Evolutionary conservation across 2,797 vertebrate species (phyloP), one percentile per base, ranked within the genome.

Genomic region (Corythornis leucogaster): DNA sequence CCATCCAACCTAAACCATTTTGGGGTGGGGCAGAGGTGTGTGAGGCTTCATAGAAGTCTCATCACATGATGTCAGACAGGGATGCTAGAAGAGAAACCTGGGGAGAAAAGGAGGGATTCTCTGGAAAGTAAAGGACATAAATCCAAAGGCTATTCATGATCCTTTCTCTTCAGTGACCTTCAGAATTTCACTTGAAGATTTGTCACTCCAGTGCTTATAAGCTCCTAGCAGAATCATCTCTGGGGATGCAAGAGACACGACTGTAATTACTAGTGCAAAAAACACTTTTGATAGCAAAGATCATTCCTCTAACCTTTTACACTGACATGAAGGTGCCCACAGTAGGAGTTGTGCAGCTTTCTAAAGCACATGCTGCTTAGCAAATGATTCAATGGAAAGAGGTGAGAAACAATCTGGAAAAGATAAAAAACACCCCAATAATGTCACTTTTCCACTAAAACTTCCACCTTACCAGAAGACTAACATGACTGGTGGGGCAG

Each of bases 171-270:
- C 7, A 1, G 30, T 26, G 75, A 87, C 79, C 71, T 82, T 90
- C 84, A 82, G 71, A 87, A 87, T 40, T 85, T 71, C 64, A 75
- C 53, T 54, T 22, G 26, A 89, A 84, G 31, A 68, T 26, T 69
- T 68, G 73, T 57, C 87, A 89, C 26, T 89, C 79, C 54, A 68
- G 19, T 86, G 64, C 84, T 84, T 59, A 68, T 28, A 19, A 55
- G 33, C 69, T 66, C 54, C 53, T 80, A 83, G 69, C 24, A 92
- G 80, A 84, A 88, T 48, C 4, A 46, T 64, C 54, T 62, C 45
- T 26, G 71, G 46, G 38, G 62, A 62, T n/a, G 75, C 50, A 83
- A 81, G 43, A 17, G 43, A 75, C 26, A 51, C 24, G 75, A 54
- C 45, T 86, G 18, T 55, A 87, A 82, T 77, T 85, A 77, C 16